Evolutionary conservation across 2,888 invertebrate species (phyloP).

Genomic region (Trachelus tabidus): DNA sequence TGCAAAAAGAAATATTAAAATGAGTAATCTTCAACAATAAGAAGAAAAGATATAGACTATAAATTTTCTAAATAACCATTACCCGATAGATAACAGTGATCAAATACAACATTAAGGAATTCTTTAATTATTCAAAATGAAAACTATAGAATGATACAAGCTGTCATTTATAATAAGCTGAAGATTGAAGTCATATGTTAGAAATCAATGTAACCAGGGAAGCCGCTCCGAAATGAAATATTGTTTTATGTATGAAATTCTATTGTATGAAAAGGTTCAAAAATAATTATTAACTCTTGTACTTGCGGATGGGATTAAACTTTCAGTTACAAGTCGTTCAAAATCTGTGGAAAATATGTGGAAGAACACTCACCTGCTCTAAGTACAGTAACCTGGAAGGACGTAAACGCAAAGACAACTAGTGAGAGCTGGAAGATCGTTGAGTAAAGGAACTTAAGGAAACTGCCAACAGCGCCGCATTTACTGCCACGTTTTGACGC

Average conservation of each 20-base stretch:
- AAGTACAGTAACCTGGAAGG: conserved; percentile 18
- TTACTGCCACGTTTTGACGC: conserved; percentile 55
- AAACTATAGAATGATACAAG: background rate
- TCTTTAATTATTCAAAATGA: background rate
- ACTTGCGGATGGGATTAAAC: background rate
- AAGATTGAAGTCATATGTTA: conserved; percentile 26
- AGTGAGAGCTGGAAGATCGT: conserved; percentile 11
- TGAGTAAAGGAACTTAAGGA: conserved; percentile 9
- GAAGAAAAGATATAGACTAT: background rate
- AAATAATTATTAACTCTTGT: conserved; percentile 1
- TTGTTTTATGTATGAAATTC: background rate
- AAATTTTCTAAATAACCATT: background rate
- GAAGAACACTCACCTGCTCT: conserved; percentile 21
- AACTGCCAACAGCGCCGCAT: conserved; percentile 51
- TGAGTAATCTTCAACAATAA: background rate
- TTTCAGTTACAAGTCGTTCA: background rate
- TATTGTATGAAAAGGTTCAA: background rate
- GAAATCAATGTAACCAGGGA: conserved; percentile 8
- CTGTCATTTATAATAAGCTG: background rate
- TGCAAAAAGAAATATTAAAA: conserved; percentile 38
- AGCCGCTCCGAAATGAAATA: background rate
- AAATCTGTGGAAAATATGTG: background rate
- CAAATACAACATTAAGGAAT: background rate
- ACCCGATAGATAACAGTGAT: background rate
- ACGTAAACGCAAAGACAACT: conserved; percentile 26